Evolutionary conservation across 53 echinoderm and acorn worm species (phyloP).

Genomic region (Holothuria leucospilota): DNA sequence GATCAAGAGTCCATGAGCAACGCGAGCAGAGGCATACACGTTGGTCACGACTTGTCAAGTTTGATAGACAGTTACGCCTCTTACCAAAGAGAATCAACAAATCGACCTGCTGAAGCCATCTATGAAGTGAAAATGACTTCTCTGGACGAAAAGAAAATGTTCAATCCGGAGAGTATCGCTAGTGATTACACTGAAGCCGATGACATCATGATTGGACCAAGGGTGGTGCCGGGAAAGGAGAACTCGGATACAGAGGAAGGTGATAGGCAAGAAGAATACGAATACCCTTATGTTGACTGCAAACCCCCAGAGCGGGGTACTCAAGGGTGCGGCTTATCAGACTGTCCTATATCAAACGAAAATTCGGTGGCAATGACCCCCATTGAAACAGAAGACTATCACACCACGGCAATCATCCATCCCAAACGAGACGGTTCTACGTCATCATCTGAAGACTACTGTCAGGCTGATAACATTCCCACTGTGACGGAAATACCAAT

Average conservation of each 20-base stretch:
- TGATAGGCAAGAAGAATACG: conserved; percentile 55
- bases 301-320: not conserved
- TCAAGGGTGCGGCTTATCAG: not conserved
- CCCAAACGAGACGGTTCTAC: not conserved
- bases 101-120: conserved; percentile 4
- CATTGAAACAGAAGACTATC: not conserved
- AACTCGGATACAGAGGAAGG: conserved; percentile 1
- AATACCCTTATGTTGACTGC: conserved; percentile 67
- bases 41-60: conserved; percentile 32
- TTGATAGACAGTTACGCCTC: conserved; percentile 32
- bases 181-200: conserved; percentile 26
- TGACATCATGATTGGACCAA: conserved; percentile 3
- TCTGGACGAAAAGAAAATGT: conserved; percentile 19
- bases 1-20: conserved; percentile 7
- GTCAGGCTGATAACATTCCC: conserved; percentile 22
- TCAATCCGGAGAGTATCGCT: not conserved
- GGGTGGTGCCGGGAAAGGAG: conserved; percentile 30
- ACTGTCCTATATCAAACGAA: conserved; percentile 11
- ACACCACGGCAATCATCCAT: too few relatives aligned
- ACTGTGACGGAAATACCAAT: conserved; percentile 21
- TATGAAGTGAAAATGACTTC: conserved; percentile 38
- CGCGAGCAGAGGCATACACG: not conserved
- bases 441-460: conserved; percentile 44
- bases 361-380: not conserved
- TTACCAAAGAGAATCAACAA: not conserved